Conservation (phyloP, 2,113 vertebrate species). For the Heptranchias perlo region DNA sequence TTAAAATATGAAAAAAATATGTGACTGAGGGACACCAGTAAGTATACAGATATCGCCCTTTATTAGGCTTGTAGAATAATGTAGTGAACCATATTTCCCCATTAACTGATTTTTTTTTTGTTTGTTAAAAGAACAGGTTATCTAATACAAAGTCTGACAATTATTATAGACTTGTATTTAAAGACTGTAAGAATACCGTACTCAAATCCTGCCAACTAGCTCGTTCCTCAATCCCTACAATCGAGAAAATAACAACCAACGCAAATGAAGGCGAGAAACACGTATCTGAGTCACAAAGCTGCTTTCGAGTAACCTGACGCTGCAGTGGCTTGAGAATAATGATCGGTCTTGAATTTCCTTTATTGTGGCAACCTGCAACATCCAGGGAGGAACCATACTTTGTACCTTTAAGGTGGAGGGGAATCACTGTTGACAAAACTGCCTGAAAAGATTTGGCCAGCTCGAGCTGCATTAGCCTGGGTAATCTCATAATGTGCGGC, state of each 20-base stretch:
- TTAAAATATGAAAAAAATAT: neutral
- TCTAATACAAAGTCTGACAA: neutral
- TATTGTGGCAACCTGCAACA: conserved; percentile 20
- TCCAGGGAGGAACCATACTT: neutral
- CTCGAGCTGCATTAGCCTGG: conserved; percentile 28
- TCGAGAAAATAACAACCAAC: neutral
- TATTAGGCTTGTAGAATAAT: neutral
- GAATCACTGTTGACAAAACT: conserved; percentile 41
- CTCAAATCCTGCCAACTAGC: conserved; percentile 1
- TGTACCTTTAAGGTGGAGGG: conserved; percentile 37
- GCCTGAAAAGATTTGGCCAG: conserved; percentile 11
- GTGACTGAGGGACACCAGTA: neutral
- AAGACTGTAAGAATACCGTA: neutral
- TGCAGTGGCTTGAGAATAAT: neutral
- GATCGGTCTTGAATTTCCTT: neutral
- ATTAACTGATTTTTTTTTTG: neutral
- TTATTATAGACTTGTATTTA: neutral
- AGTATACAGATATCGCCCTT: neutral
- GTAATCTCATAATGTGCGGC: conserved; percentile 28
- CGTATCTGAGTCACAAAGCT: neutral
- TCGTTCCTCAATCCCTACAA: neutral
- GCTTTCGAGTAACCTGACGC: conserved; percentile 25
- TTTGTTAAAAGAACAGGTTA: neutral
- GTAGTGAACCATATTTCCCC: neutral
- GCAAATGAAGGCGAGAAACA: conserved; percentile 29